phyloP scores from a whole-genome alignment of 1,140 invertebrate genomes.

The Pseudomyrmex gracilis region DNA sequence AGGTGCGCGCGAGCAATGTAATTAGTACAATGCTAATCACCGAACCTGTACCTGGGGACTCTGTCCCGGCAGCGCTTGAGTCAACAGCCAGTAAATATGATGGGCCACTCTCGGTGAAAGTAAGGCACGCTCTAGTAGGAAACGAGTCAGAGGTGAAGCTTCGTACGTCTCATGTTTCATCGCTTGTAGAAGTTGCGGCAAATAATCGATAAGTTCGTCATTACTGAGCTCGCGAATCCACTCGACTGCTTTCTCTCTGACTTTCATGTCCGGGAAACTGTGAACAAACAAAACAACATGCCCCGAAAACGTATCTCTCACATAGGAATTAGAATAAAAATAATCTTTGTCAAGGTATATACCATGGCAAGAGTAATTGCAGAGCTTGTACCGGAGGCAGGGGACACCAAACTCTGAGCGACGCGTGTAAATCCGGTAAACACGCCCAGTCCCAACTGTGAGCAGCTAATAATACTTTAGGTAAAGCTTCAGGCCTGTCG shows the following conservation, averaged over 20 bases:
- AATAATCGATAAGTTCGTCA: conserved; percentile 95
- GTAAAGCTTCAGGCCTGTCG: conserved; percentile 93
- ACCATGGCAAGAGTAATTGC: conserved; percentile 96
- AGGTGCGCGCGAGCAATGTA: neutral
- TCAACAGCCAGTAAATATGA: conserved; percentile 97
- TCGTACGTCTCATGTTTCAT: conserved; percentile 97
- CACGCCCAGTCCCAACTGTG: conserved; percentile 95
- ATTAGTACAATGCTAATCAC: conserved; percentile 23
- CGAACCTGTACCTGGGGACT: conserved; percentile 87
- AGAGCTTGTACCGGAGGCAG: conserved; percentile 95
- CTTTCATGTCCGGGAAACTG: conserved; percentile 96
- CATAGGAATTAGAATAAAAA: conserved; percentile 7
- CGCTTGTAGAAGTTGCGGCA: conserved; percentile 97
- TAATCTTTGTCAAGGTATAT: conserved; percentile 66
- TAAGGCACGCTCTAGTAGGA: conserved; percentile 94
- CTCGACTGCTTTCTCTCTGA: conserved; percentile 93
- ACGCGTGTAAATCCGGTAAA: conserved; percentile 93
- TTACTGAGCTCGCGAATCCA: conserved; percentile 92
- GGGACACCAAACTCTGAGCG: conserved; percentile 93
- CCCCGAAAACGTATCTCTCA: conserved; percentile 15
- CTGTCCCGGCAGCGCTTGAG: conserved; percentile 91
- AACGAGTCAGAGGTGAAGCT: conserved; percentile 92
- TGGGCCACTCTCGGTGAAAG: conserved; percentile 96
- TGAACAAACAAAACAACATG: conserved; percentile 26
- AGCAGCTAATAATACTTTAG: conserved; percentile 95